Base-by-base conservation (phyloP, 2,888 invertebrate species). In the Axea sp. region DNA sequence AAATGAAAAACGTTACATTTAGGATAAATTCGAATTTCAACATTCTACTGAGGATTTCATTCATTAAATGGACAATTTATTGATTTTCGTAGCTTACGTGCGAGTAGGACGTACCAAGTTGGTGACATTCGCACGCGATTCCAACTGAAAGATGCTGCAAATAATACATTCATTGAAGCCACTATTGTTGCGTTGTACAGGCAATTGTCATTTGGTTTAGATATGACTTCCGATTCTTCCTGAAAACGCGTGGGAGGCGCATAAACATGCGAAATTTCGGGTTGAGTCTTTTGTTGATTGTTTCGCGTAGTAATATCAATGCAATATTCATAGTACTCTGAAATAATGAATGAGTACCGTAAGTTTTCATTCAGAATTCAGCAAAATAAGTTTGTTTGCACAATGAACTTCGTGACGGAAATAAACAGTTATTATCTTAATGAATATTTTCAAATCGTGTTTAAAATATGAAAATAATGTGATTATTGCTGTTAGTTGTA, bases 71-170 rank as follows among this genome's bases (percentile, higher is more conserved):
- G 3, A 26, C 9, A 57, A 57, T 67, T 67, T 67, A 67, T 57
- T 43, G 47, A 37, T 19, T 35, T 39, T 31, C 26, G 11, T 24
- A n/a, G 12, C 15, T 37, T 17, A 9, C 17, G 14, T 2, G 30
- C 24, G 55, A 65, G 65, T 65, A 65, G 65, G 65, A 65, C 8
- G 69, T 33, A 49, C 59, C 33, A 43, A 69, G 60, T 15, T 43
- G 51, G 30, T 53, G 71, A 71, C 55, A 71, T 55, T 60, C 51
- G 37, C 55, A 55, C 55, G 41, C 62, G 41, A 71, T 60, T 59
- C n/a, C 28, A 30, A 7, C 6, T 7, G 7, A 9, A 8, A 55
- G 28, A 43, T 35, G 53, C 47, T 31, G 45, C 47, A 30, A 57
- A 57, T 47, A 45, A 47, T 57, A 57, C 57, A 45, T 47, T 49